These are phyloP conservation scores for Sebastes steindachneri DNA, from an alignment of 2,797 vertebrate genomes.

Conservation along the genomic window DNA sequence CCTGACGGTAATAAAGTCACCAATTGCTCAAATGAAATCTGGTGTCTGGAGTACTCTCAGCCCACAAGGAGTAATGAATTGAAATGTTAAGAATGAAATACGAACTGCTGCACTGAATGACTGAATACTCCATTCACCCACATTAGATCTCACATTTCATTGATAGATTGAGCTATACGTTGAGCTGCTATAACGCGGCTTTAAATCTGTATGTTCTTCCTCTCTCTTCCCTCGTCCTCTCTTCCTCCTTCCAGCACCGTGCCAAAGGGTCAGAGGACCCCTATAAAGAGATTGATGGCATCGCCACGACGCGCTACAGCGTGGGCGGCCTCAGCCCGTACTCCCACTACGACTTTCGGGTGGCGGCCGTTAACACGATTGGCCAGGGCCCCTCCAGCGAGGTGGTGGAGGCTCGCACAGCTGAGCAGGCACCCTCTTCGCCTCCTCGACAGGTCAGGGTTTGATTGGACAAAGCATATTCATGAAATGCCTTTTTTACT, in stretches of 20 bases:
- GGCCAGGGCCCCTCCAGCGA: slow-evolving; percentile 95
- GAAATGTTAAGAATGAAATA: slow-evolving; percentile 26
- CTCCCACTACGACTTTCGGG: slow-evolving; percentile 96
- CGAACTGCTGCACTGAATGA: neutral
- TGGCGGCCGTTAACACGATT: slow-evolving; percentile 97
- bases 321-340: slow-evolving; percentile 98
- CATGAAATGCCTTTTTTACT: neutral
- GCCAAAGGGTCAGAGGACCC: slow-evolving; percentile 91
- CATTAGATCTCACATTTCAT: neutral
- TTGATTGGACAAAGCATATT: neutral
- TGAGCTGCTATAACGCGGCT: neutral
- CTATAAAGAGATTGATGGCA: slow-evolving; percentile 97
- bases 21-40: slow-evolving; percentile 28
- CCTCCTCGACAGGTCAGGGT: slow-evolving; percentile 91
- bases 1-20: neutral
- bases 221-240: neutral
- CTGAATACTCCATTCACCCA: neutral
- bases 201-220: neutral
- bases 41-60: slow-evolving; percentile 2
- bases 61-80: neutral
- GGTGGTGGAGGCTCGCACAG: slow-evolving; percentile 92
- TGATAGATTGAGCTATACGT: neutral
- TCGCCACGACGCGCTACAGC: slow-evolving; percentile 97
- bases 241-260: slow-evolving; percentile 84
- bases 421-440: slow-evolving; percentile 96